Percentiles rank a stretch among this genome's conserved stretches.
Evolutionary conservation across 2,797 vertebrate species (phyloP).

Genomic region (Rhinophrynus dorsalis): DNA sequence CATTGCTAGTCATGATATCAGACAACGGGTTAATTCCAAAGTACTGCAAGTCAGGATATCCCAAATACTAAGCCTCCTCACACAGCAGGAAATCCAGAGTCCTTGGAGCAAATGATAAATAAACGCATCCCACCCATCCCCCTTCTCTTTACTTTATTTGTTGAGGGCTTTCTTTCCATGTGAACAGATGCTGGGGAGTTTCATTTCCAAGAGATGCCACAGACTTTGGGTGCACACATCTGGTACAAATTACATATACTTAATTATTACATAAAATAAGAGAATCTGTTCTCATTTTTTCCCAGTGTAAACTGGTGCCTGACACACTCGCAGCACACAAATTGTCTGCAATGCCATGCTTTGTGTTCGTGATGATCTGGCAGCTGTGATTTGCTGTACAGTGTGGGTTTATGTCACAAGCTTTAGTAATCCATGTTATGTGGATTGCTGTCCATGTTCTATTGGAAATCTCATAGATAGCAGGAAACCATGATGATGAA

Average conservation of each 20-base stretch:
- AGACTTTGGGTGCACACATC: constrained; percentile 15
- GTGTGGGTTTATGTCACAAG: too few species aligned
- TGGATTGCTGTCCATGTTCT: too few species aligned
- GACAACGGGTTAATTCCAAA: neutral
- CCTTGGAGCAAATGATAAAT: constrained; percentile 5
- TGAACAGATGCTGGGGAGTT: constrained; percentile 26
- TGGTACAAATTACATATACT: constrained; percentile 17
- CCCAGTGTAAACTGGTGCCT: neutral
- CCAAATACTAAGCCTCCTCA: constrained; percentile 1
- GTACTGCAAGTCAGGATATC: constrained; percentile 13
- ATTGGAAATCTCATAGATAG: too few species aligned
- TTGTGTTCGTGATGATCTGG: too few species aligned
- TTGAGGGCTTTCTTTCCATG: constrained; percentile 6
- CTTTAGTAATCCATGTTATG: too few species aligned
- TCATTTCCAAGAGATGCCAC: neutral
- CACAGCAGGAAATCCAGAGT: constrained; percentile 29
- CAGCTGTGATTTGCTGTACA: too few species aligned
- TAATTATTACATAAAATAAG: neutral
- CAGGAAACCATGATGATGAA: too few species aligned
- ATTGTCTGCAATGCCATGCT: too few species aligned
- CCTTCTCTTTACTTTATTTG: neutral
- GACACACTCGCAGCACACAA: constrained; percentile 10
- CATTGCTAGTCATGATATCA: too few species aligned
- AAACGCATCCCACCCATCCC: constrained; percentile 30
- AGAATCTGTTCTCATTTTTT: neutral